Evolutionary conservation across 92 coral and sea anemone genomes (phyloP).

Genomic region (Zoanthus solanderi): DNA sequence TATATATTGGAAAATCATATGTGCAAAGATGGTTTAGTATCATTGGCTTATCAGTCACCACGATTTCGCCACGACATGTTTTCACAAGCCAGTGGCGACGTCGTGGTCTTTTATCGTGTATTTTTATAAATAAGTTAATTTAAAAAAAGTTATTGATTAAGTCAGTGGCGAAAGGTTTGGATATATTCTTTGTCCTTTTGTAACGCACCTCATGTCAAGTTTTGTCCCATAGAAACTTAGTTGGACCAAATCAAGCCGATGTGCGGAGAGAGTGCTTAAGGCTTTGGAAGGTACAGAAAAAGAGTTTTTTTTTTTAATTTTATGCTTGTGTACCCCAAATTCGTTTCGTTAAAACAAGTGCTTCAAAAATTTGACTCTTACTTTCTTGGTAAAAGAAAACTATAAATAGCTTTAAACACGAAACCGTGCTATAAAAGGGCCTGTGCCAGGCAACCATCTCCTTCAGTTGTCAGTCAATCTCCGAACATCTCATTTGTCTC

Average conservation of each 20-base stretch:
- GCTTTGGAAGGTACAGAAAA: constrained; percentile 79
- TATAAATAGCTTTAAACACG: no score
- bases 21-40: neutral
- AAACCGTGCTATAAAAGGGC: no score
- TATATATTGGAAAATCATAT: neutral
- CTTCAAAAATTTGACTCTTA: neutral
- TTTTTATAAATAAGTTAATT: no score
- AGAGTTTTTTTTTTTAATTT: neutral
- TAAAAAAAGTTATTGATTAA: no score
- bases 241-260: constrained; percentile 90
- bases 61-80: neutral
- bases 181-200: neutral
- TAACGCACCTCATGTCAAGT: neutral
- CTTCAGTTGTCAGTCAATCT: no score
- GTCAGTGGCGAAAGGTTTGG: neutral
- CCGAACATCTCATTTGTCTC: no score
- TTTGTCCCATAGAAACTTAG: constrained; percentile 63
- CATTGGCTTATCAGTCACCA: neutral
- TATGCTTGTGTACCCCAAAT: neutral
- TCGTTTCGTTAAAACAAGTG: neutral
- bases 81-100: neutral
- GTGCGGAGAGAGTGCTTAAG: constrained; percentile 81
- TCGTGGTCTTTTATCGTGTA: no score
- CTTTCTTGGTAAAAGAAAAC: no score
- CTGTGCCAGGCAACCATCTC: no score